Conservation (phyloP, 2,113 vertebrate species). For the Dromaius novaehollandiae region DNA sequence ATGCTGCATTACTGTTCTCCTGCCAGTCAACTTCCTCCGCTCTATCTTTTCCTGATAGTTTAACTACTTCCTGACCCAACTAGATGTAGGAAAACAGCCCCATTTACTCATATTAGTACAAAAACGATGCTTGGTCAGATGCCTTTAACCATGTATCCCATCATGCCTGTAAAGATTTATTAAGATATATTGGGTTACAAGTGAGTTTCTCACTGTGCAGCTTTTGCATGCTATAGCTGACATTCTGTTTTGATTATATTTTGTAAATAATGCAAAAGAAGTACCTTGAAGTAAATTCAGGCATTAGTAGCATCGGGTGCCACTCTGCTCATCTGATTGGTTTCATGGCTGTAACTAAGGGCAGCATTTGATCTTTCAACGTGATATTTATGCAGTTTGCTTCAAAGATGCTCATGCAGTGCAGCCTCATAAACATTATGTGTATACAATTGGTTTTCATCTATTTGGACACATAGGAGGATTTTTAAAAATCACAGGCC, state of each 20-base stretch:
- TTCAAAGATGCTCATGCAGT: background rate
- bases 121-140: background rate
- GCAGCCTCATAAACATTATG: background rate
- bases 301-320: rapidly evolving
- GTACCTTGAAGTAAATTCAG: background rate
- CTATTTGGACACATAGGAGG: background rate
- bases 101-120: background rate
- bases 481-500: background rate
- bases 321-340: background rate
- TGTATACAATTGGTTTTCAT: background rate
- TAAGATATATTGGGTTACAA: background rate
- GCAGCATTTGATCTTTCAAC: background rate
- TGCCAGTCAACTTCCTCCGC: background rate
- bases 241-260: background rate
- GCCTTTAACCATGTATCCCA: background rate
- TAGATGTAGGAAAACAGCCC: background rate
- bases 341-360: background rate
- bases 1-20: background rate
- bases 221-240: background rate
- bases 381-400: background rate
- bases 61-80: background rate
- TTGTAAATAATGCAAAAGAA: background rate
- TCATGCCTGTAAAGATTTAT: background rate
- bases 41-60: background rate
- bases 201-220: background rate